Evolutionary conservation across 2,888 invertebrate species (phyloP).

Genomic region (Andrena minutula): DNA sequence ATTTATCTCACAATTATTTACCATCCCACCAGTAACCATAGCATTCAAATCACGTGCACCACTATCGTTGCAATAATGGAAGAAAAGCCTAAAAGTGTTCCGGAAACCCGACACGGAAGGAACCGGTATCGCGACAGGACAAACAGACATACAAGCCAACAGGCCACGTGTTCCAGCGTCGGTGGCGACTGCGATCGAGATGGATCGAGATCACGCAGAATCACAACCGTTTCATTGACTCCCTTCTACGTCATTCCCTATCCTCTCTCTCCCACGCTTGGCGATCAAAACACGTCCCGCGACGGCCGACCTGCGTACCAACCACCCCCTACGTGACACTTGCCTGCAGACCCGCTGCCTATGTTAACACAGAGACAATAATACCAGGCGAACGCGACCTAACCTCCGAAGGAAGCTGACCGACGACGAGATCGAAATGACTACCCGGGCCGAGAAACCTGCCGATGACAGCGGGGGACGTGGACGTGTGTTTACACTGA

Average conservation of each 20-base stretch:
- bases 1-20: neutral
- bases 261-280: neutral
- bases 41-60: neutral
- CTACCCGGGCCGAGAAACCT: neutral
- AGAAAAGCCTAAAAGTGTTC: neutral
- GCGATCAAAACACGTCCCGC: slow-evolving; percentile 5
- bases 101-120: neutral
- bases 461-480: slow-evolving; percentile 19
- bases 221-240: neutral
- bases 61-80: neutral
- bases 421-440: neutral
- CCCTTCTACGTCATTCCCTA: neutral
- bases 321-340: neutral
- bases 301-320: neutral
- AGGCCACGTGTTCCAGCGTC: slow-evolving; percentile 44
- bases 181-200: neutral
- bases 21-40: neutral
- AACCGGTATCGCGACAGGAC: slow-evolving; percentile 13
- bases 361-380: neutral
- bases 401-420: neutral
- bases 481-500: slow-evolving; percentile 68
- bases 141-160: slow-evolving; percentile 25
- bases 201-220: neutral
- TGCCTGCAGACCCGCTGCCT: neutral
- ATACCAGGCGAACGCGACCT: neutral